These are phyloP conservation scores for Heliconius erato DNA, from an alignment of 2,888 invertebrate genomes.

Conservation along the genomic window DNA sequence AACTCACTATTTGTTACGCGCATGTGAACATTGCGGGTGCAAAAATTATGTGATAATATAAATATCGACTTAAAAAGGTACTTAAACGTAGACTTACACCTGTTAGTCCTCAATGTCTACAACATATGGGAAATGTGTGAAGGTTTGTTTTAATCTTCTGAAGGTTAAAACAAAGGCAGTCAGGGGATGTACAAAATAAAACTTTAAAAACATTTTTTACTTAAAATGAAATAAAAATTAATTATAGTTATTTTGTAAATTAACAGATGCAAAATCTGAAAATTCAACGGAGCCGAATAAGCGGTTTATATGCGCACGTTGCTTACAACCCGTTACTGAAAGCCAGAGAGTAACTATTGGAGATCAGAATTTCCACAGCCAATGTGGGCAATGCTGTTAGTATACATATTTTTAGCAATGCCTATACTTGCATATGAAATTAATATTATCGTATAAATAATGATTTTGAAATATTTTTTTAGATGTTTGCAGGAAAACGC, in stretches of 20 bases:
- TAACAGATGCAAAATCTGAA: slow-evolving; percentile 49
- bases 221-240: too few relatives aligned
- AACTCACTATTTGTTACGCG: too few relatives aligned
- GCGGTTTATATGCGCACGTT: slow-evolving; percentile 73
- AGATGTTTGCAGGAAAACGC: slow-evolving; percentile 75
- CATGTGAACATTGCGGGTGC: too few relatives aligned
- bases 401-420: slow-evolving; percentile 35
- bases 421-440: not conserved
- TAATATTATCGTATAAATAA: not conserved
- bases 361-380: slow-evolving; percentile 73
- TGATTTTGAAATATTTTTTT: slow-evolving; percentile 46
- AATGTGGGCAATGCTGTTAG: slow-evolving; percentile 80
- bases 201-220: too few relatives aligned
- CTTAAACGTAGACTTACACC: too few relatives aligned
- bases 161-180: too few relatives aligned
- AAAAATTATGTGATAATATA: too few relatives aligned
- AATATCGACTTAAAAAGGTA: too few relatives aligned
- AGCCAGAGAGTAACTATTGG: slow-evolving; percentile 67
- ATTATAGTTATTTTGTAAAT: not conserved
- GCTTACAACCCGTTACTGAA: slow-evolving; percentile 70
- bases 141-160: too few relatives aligned
- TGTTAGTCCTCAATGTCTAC: too few relatives aligned
- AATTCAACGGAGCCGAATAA: slow-evolving; percentile 59
- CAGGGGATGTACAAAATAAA: too few relatives aligned
- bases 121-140: too few relatives aligned